Evolutionary conservation across 2,888 invertebrate species (phyloP).

Genomic region (Lepeophtheirus nordmannii): DNA sequence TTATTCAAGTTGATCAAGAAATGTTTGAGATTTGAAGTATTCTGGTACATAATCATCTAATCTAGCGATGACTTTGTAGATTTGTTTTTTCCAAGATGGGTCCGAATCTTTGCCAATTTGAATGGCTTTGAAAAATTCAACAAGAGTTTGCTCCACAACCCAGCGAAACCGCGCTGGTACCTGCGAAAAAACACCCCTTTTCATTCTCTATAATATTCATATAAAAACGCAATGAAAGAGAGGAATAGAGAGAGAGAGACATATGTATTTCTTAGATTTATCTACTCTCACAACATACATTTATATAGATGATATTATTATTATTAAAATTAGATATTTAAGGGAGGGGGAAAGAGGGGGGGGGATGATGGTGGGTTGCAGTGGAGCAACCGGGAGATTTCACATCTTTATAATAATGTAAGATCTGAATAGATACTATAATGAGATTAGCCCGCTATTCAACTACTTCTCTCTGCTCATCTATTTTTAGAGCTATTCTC

Average conservation of each 20-base stretch:
- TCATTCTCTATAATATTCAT: not conserved
- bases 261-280: too few species aligned
- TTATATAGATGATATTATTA: too few species aligned
- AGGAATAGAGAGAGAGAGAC: not conserved
- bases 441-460: too few species aligned
- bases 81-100: slow-evolving; percentile 99
- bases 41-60: slow-evolving; percentile 97
- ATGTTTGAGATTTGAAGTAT: slow-evolving; percentile 98
- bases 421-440: too few species aligned
- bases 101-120: slow-evolving; percentile 90
- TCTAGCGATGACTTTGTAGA: slow-evolving; percentile 98
- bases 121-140: slow-evolving; percentile 97
- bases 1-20: slow-evolving; percentile 92
- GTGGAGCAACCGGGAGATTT: too few species aligned
- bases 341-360: too few species aligned
- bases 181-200: slow-evolving; percentile 41
- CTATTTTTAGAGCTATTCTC: too few species aligned
- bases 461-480: too few species aligned
- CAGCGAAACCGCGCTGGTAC: slow-evolving; percentile 92
- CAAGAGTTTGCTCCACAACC: slow-evolving; percentile 90
- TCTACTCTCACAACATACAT: too few species aligned
- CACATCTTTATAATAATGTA: too few species aligned
- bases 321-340: too few species aligned
- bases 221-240: not conserved
- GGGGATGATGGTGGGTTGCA: too few species aligned